phyloP scores from a whole-genome alignment of 2,888 invertebrate species.

The Quadroppia sp. region DNA sequence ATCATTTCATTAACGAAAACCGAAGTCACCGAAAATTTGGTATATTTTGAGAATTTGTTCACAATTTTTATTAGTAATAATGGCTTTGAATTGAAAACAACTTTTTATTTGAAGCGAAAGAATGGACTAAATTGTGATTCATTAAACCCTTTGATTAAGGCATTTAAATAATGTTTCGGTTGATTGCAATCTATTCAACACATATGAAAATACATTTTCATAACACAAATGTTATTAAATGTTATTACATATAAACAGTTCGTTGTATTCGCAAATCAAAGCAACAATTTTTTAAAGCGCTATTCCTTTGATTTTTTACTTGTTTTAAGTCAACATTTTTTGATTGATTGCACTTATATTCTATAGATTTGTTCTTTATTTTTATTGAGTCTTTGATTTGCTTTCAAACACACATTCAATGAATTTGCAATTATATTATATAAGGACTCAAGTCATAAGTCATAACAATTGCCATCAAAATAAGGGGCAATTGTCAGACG shows the following conservation, averaged over 20 bases:
- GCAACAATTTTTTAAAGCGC: neutral
- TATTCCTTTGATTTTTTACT: neutral
- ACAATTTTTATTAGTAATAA: too few species aligned
- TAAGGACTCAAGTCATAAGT: neutral
- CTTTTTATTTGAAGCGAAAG: neutral
- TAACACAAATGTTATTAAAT: neutral
- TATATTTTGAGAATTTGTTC: too few species aligned
- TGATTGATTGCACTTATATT: conserved; percentile 9
- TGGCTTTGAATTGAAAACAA: neutral
- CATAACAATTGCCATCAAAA: conserved; percentile 15
- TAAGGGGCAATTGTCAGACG: neutral
- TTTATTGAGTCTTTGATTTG: conserved; percentile 9
- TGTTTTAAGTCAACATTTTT: conserved; percentile 17
- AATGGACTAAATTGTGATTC: too few species aligned
- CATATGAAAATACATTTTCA: neutral
- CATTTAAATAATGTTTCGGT: conserved; percentile 4
- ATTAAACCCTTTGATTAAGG: neutral
- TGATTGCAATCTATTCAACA: neutral
- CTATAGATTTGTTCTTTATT: neutral
- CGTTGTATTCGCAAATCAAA: neutral
- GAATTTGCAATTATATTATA: conserved; percentile 22
- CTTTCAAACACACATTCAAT: neutral
- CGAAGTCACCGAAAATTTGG: too few species aligned
- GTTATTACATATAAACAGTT: too few species aligned
- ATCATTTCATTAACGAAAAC: too few species aligned